phyloP scores from a whole-genome alignment of 35 echinoderm and acorn worm genomes.

The Antedon bifida region DNA sequence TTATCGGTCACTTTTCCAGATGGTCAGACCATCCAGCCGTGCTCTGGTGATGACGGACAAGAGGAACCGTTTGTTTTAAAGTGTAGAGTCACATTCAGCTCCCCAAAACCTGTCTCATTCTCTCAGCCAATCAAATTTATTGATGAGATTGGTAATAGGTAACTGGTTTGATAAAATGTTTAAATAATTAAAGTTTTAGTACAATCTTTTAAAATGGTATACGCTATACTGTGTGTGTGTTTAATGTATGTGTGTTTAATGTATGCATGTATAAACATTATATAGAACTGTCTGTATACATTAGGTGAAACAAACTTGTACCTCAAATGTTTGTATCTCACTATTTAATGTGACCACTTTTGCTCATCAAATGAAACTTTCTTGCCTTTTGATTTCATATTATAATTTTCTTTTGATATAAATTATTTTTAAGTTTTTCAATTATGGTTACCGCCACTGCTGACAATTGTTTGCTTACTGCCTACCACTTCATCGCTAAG shows the following conservation, averaged over 20 bases:
- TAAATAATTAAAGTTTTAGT: too few relatives aligned
- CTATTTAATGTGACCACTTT: too few relatives aligned
- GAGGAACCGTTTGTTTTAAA: slow-evolving; percentile 57
- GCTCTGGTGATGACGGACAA: slow-evolving; percentile 43
- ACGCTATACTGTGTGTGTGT: too few relatives aligned
- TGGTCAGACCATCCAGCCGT: slow-evolving; percentile 73
- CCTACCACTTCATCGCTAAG: slow-evolving; percentile 89
- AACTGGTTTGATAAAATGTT: not conserved
- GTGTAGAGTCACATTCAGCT: slow-evolving; percentile 77
- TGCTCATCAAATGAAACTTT: too few relatives aligned
- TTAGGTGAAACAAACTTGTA: too few relatives aligned
- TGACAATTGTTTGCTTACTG: slow-evolving; percentile 81
- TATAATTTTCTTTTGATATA: too few relatives aligned
- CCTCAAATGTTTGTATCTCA: too few relatives aligned
- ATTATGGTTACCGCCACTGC: slow-evolving; percentile 90
- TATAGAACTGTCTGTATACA: too few relatives aligned
- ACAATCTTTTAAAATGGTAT: too few relatives aligned
- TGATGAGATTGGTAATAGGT: slow-evolving; percentile 75
- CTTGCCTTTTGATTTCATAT: too few relatives aligned
- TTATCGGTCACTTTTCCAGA: slow-evolving; percentile 78
- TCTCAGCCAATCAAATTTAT: slow-evolving; percentile 79
- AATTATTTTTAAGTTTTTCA: slow-evolving; percentile 49
- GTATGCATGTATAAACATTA: too few relatives aligned
- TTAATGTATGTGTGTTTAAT: too few relatives aligned
- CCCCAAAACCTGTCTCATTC: slow-evolving; percentile 88